Percentiles rank a stretch among this genome's conserved stretches.
These are phyloP conservation scores for Vanessa atalanta DNA, from an alignment of 1,140 invertebrate species.

Conservation along the genomic window DNA sequence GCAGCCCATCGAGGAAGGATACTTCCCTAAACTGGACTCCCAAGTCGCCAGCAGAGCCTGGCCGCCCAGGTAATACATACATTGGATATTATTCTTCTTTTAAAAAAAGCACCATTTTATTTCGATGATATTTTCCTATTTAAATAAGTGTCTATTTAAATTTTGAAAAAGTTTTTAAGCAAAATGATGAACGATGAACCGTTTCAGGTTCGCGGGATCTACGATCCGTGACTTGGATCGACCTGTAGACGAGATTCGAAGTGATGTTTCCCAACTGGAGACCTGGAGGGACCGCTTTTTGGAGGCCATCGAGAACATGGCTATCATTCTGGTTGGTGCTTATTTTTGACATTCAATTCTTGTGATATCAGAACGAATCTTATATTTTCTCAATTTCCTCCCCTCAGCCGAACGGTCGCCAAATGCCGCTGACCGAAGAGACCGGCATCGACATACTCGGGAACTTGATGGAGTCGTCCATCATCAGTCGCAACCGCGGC, in stretches of 20 bases:
- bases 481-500: slow-evolving; percentile 84
- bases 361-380: slow-evolving; percentile 50
- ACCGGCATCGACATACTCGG: slow-evolving; percentile 90
- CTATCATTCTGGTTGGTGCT: slow-evolving; percentile 73
- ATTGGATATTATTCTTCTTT: too few species aligned
- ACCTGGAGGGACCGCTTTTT: slow-evolving; percentile 88
- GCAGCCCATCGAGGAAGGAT: slow-evolving; percentile 79
- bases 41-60: slow-evolving; percentile 78
- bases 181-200: neutral
- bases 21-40: slow-evolving; percentile 83
- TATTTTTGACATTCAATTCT: neutral
- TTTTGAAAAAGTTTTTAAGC: too few species aligned
- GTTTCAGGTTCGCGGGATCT: slow-evolving; percentile 80
- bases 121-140: too few species aligned
- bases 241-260: slow-evolving; percentile 83
- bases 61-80: slow-evolving; percentile 67
- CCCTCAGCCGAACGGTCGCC: slow-evolving; percentile 74
- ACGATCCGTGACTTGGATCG: slow-evolving; percentile 84
- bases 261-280: slow-evolving; percentile 86
- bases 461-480: slow-evolving; percentile 89
- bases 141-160: too few species aligned
- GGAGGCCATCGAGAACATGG: slow-evolving; percentile 87
- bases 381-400: neutral
- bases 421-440: slow-evolving; percentile 82
- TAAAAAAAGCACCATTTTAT: too few species aligned